A percentile compares a stretch with the other conserved stretches of the same genome.
phyloP scores from a whole-genome alignment of 2,797 vertebrate species.

The Sebastes itinus region DNA sequence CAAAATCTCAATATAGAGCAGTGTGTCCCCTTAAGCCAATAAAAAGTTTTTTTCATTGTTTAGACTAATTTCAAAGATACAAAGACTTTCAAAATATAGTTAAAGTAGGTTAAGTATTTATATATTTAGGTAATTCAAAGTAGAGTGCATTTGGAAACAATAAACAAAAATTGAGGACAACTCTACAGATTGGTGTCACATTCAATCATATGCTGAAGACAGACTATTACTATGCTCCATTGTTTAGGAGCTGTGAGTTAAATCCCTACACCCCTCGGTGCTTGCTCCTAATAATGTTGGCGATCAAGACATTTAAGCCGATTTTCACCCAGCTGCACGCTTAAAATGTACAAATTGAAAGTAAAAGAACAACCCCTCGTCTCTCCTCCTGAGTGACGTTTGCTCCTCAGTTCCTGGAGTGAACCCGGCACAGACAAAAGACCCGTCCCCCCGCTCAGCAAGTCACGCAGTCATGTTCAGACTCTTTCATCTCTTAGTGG shows the following conservation, averaged over 20 bases:
- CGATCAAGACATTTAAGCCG: not conserved
- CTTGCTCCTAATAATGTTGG: not conserved
- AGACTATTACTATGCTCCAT: not conserved
- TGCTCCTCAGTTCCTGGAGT: constrained; percentile 23
- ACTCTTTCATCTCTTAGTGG: constrained; percentile 27
- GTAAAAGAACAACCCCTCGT: not conserved
- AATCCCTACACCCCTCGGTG: constrained; percentile 6
- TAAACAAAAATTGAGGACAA: not conserved
- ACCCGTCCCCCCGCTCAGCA: constrained; percentile 26
- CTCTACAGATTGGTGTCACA: not conserved
- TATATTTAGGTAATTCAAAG: not conserved
- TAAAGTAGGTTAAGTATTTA: not conserved
- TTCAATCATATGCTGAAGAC: not conserved
- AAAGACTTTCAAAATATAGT: not conserved
- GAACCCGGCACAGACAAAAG: constrained; percentile 45
- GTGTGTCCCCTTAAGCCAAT: not conserved
- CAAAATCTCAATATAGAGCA: too few relatives aligned
- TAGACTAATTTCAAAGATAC: not conserved
- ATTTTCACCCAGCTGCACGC: not conserved
- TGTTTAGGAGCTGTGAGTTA: constrained; percentile 8
- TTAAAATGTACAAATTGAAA: not conserved
- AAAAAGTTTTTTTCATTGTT: not conserved
- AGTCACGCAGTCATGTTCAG: constrained; percentile 40
- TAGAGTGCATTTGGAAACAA: not conserved
- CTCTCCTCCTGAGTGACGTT: constrained; percentile 21